Evolutionary conservation across 2,888 invertebrate genomes (phyloP).

Genomic region (Limenitis camilla): DNA sequence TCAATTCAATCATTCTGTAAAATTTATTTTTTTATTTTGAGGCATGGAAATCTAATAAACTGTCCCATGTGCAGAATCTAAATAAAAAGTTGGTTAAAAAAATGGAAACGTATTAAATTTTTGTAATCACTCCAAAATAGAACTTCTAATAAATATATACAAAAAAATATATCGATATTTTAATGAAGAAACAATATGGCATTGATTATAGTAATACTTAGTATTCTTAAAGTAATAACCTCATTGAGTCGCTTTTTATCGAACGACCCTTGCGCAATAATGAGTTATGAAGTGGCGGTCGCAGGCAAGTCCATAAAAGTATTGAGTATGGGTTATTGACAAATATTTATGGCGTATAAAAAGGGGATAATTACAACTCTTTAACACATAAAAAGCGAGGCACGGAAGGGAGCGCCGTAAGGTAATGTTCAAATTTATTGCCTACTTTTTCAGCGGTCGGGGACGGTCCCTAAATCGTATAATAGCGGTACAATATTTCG

Average conservation of each 20-base stretch:
- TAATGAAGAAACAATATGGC: no score
- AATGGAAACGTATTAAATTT: no score
- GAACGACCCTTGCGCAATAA: conserved; percentile 56
- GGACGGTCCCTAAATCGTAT: conserved; percentile 28
- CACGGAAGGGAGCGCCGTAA: conserved; percentile 59
- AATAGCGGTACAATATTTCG: neutral
- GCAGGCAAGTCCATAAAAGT: conserved; percentile 66
- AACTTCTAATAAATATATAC: no score
- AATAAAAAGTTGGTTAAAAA: no score
- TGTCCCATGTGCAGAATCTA: no score
- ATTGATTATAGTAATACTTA: no score
- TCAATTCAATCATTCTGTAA: no score
- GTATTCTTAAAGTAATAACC: conserved; percentile 27
- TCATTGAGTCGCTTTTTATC: conserved; percentile 47
- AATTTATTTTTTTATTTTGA: no score
- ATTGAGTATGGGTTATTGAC: conserved; percentile 71
- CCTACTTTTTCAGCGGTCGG: conserved; percentile 54
- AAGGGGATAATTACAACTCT: conserved; percentile 74
- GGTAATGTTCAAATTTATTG: conserved; percentile 56
- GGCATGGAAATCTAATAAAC: no score
- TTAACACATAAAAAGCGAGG: conserved; percentile 66
- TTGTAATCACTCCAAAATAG: no score
- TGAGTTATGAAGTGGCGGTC: conserved; percentile 66
- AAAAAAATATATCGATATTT: no score
- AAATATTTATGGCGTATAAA: conserved; percentile 73